Evolutionary conservation across 2,113 vertebrate species (phyloP), one percentile per base, ranked within the genome.

Genomic region (Psittacus erithacus): DNA sequence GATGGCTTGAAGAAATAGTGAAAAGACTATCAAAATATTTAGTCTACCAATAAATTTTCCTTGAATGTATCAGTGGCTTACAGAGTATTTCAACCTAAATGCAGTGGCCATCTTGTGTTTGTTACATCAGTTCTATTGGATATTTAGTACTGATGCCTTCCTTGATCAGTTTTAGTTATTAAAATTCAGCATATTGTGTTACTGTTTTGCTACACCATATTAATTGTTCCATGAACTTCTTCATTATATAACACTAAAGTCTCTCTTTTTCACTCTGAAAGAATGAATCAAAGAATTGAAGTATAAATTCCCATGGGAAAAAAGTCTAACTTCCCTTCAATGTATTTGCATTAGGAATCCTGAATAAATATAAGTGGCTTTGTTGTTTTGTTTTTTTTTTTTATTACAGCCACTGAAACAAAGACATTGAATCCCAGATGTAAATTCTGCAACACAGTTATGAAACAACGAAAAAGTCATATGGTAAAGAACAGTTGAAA

Each of bases 1-100:
- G 97, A 97, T 97, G 96, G 97, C 96, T 98, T 52, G 8, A 96
- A 98, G 97, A 97, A 98, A 97, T 97, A 98, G 97, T 79, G 82
- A 97, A 97, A 97, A 93, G 92, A 90, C 97, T 91, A 97, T 94
- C 95, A 97, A 97, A 98, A 97, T 97, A 91, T 96, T 98, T 96
- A 95, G 96, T 96, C 96, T 95, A 95, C 96, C 97, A 97, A 97
- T 96, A 97, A 86, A 97, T 97, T 97, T 97, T 89, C 92, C 96
- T 96, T 95, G 96, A 97, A 97, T 87, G 60, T 86, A 96, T 97
- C 97, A 97, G 80, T 65, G 93, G 85, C 59, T 88, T 95, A 97
- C 95, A 65, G 69, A 85, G 20, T 82, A 96, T 92, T 96, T 95
- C 93, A 41, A 49, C 85, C 35, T 86, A 87, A 92, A 70, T 28